Evolutionary conservation across 2,888 invertebrate species (phyloP), one percentile per base, ranked within the genome.

Genomic region (Blastobasis adustella): DNA sequence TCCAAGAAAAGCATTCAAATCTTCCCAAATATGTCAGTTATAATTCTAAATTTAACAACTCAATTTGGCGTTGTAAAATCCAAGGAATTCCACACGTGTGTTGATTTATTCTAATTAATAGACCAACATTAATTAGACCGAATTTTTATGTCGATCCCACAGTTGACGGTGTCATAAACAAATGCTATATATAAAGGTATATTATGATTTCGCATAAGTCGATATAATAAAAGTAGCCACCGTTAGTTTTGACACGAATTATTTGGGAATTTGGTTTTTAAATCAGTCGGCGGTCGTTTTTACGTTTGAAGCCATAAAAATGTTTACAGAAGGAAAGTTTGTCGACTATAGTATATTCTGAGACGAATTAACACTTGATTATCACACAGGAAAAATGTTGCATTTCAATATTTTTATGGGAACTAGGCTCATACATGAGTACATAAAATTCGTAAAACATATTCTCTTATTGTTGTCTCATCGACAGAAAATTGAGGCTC

Each of bases 41-140:
- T 23, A 23, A 23, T 23, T 23, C 23, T 23, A 23, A 23, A 23
- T 23, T 23, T 23, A 23, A 23, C 23, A 23, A 23, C 23, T 23
- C 23, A 23, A 23, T 23, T 23, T 23, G 23, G 23, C 23, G 23
- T 23, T 23, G 23, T 23, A 23, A 23, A 23, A 23, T 23, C 23
- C 23, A 23, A 23, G 23, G 23, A 23, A 23, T 23, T 23, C 23
- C 23, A 23, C 23, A 23, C 23, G 23, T 23, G 49, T 59, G 55
- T 58, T 56, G 58, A 60, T 63, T 60, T 59, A 58, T 58, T 56
- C 9, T 59, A 52, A 56, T 57, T 56, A 57, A 55, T 52, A 47
- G 45, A 43, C 23, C 48, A 49, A 57, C 46, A 56, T 58, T 63
- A 61, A 61, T 58, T 57, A 57, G 54, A 58, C 58, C 54, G 46